Evolutionary conservation across 2,888 invertebrate genomes (phyloP).

Genomic region (Theretra japonica): DNA sequence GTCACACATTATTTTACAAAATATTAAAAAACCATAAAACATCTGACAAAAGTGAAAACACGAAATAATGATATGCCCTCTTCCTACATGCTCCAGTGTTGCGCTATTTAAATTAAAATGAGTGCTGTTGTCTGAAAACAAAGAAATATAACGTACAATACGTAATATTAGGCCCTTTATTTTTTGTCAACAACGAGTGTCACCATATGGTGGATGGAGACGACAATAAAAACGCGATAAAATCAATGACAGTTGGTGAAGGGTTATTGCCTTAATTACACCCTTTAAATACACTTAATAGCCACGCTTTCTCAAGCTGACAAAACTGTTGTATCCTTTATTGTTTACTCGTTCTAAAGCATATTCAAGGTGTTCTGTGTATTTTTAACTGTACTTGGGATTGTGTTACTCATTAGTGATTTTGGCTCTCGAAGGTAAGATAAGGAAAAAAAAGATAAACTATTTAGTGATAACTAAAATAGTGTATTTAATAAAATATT

Average conservation of each 20-base stretch:
- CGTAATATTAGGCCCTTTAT: conserved; percentile 40
- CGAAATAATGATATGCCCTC: not conserved
- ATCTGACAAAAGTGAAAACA: not conserved
- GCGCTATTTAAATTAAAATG: not conserved
- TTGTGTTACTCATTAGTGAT: not conserved
- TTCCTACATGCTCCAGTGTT: not conserved
- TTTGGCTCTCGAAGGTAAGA: no score
- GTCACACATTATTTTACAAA: not conserved
- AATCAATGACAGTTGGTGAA: conserved; percentile 66
- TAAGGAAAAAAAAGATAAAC: no score
- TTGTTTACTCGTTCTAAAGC: not conserved
- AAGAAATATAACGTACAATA: conserved; percentile 43
- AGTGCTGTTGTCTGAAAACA: conserved; percentile 21
- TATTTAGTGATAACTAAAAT: no score
- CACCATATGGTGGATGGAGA: conserved; percentile 67
- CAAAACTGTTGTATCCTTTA: not conserved
- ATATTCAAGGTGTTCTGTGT: not conserved
- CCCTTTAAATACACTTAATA: conserved; percentile 30
- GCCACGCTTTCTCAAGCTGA: conserved; percentile 19
- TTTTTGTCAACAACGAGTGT: conserved; percentile 51
- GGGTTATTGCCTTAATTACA: conserved; percentile 49
- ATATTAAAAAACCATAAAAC: not conserved
- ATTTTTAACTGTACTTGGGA: not conserved
- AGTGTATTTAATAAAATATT: no score
- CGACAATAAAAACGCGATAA: conserved; percentile 63